A percentile compares a stretch with the other conserved stretches of the same genome.
Conservation (phyloP, 2,888 invertebrate genomes). For the Brenthis daphne region DNA sequence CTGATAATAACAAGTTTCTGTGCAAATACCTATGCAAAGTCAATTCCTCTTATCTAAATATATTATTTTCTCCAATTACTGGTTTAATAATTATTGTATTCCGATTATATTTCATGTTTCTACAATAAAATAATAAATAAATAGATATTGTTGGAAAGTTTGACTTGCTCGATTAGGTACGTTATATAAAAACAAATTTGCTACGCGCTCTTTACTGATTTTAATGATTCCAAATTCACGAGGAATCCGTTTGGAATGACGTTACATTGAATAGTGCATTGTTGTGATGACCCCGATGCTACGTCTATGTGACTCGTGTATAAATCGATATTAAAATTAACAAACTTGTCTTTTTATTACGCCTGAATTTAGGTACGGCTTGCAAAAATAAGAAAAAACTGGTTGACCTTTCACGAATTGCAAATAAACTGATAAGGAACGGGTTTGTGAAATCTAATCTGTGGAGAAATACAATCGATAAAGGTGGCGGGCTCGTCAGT, state of each 20-base stretch:
- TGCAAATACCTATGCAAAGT: constrained; percentile 45
- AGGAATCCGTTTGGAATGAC: constrained; percentile 35
- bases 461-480: constrained; percentile 14
- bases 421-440: constrained; percentile 32
- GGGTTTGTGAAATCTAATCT: neutral
- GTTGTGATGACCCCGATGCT: constrained; percentile 43
- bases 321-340: constrained; percentile 18
- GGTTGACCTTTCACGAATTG: constrained; percentile 44
- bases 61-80: constrained; percentile 4
- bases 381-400: constrained; percentile 15
- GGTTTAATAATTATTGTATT: neutral
- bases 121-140: too few species aligned
- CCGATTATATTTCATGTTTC: neutral
- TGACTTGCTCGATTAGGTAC: too few species aligned
- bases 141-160: too few species aligned
- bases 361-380: constrained; percentile 7
- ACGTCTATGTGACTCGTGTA: constrained; percentile 40
- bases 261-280: constrained; percentile 42
- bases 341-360: constrained; percentile 12
- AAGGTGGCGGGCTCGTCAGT: constrained; percentile 1
- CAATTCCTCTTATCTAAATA: constrained; percentile 25
- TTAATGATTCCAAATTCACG: constrained; percentile 29
- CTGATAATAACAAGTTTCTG: constrained; percentile 61
- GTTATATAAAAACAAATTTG: neutral
- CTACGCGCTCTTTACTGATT: constrained; percentile 2